Conservation (phyloP, 2,797 vertebrate species). For the Brachyalestes nurse region DNA sequence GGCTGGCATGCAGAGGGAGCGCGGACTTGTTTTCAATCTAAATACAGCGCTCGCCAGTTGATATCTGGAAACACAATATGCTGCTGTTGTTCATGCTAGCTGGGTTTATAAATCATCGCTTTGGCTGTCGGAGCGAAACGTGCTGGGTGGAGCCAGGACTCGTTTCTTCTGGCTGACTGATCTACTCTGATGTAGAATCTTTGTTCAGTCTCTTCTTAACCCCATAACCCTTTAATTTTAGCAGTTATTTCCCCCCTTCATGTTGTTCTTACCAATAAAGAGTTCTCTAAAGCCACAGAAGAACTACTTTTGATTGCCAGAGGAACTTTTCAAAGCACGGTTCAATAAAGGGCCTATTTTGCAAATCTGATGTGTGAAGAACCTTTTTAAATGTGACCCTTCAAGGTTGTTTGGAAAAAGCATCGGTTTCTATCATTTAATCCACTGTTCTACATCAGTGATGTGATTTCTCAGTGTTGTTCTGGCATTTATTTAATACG, state of each 20-base stretch:
- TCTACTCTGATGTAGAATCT: slow-evolving; percentile 11
- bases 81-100: slow-evolving; percentile 39
- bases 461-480: slow-evolving; percentile 1
- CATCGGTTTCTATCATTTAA: too few species aligned
- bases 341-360: too few species aligned
- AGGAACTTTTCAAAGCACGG: too few species aligned
- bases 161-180: slow-evolving; percentile 15
- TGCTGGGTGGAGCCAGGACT: slow-evolving; percentile 40
- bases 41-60: slow-evolving; percentile 48
- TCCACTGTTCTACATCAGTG: too few species aligned
- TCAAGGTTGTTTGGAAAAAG: too few species aligned
- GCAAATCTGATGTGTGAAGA: too few species aligned
- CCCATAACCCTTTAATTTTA: background rate
- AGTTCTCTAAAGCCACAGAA: too few species aligned
- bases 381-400: too few species aligned
- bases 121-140: slow-evolving; percentile 44
- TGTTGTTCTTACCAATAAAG: background rate
- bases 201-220: slow-evolving; percentile 31
- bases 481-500: too few species aligned
- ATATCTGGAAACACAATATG: slow-evolving; percentile 57
- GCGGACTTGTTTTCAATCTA: slow-evolving; percentile 53
- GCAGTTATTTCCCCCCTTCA: background rate
- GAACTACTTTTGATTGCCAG: too few species aligned
- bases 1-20: slow-evolving; percentile 17
- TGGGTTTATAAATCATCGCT: slow-evolving; percentile 51